phyloP scores from a whole-genome alignment of 1,140 invertebrate species.

The Polypedilum vanderplanki region DNA sequence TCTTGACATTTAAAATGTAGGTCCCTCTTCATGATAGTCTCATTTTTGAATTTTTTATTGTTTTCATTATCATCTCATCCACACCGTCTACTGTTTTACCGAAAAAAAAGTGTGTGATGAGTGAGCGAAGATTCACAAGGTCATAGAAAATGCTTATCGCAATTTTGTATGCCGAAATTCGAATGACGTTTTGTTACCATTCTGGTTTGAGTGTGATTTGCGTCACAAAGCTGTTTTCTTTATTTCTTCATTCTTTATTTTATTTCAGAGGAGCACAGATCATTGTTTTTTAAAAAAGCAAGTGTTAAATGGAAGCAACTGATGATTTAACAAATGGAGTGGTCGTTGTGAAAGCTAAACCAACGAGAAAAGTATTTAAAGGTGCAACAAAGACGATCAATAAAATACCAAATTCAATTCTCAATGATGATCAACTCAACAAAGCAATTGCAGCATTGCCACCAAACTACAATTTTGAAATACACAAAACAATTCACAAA shows the following conservation, averaged over 20 bases:
- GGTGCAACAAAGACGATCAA: constrained; percentile 59
- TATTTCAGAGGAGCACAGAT: neutral
- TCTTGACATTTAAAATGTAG: no score
- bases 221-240: neutral
- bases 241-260: neutral
- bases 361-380: constrained; percentile 68
- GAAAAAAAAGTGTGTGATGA: no score
- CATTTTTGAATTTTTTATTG: no score
- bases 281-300: neutral
- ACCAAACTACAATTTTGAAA: constrained; percentile 97
- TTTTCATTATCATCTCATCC: no score
- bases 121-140: no score
- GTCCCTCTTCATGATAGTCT: no score
- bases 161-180: no score
- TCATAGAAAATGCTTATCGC: no score
- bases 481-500: constrained; percentile 96
- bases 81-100: no score
- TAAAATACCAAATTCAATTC: constrained; percentile 76
- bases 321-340: constrained; percentile 37
- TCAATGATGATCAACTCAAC: constrained; percentile 70
- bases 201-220: neutral
- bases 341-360: constrained; percentile 67
- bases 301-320: constrained; percentile 3
- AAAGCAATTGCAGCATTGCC: constrained; percentile 70
- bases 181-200: neutral